These are phyloP conservation scores for Chaenodraco wilsoni DNA, from an alignment of 2,797 vertebrate species.

Conservation along the genomic window DNA sequence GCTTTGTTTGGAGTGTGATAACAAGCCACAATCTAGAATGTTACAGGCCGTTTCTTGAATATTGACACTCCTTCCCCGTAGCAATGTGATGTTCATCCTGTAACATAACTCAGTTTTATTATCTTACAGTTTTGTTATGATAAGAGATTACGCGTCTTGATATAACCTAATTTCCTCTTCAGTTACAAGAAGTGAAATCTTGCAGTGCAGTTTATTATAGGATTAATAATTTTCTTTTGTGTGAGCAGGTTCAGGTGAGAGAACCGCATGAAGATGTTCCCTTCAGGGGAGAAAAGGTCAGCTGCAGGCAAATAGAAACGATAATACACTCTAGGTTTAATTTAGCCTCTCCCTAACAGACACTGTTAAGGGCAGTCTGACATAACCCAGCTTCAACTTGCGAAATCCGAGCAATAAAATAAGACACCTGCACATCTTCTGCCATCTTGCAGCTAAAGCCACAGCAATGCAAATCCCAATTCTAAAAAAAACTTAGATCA, in stretches of 20 bases:
- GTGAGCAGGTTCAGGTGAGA: neutral
- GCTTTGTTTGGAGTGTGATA: neutral
- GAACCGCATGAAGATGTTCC: conserved; percentile 8
- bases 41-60: conserved; percentile 6
- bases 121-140: conserved; percentile 7
- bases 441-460: neutral
- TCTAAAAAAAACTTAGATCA: neutral
- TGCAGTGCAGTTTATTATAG: neutral
- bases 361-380: neutral
- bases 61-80: conserved; percentile 23
- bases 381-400: conserved; percentile 18
- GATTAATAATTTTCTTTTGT: neutral
- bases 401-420: conserved; percentile 18
- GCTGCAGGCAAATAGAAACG: conserved; percentile 51
- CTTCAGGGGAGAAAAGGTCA: neutral
- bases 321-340: conserved; percentile 24
- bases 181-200: neutral
- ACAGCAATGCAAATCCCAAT: neutral
- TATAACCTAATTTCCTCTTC: neutral
- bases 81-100: conserved; percentile 27
- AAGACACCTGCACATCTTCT: conserved; percentile 7
- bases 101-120: conserved; percentile 31
- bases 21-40: conserved; percentile 31
- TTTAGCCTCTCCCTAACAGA: neutral
- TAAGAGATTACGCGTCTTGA: neutral